Evolutionary conservation across 2,113 vertebrate species (phyloP).

Genomic region (Paradisaea rubra): DNA sequence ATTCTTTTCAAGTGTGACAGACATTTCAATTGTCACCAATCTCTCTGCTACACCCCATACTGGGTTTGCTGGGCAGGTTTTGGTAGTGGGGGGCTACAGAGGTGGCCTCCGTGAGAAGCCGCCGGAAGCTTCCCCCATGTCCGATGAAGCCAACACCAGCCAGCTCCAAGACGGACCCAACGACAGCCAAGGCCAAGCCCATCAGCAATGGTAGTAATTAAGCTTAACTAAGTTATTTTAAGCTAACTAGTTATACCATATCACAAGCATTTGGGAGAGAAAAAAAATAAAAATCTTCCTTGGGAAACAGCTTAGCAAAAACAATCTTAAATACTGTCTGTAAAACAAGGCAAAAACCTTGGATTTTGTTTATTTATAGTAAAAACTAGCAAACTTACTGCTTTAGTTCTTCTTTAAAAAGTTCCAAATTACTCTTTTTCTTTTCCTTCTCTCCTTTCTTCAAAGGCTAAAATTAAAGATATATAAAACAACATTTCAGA

Average conservation of each 20-base stretch:
- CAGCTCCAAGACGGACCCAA: background rate
- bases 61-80: background rate
- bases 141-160: background rate
- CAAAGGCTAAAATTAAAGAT: constrained; percentile 74
- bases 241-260: background rate
- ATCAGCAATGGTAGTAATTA: background rate
- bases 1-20: background rate
- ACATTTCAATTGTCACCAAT: background rate
- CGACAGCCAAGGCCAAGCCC: background rate
- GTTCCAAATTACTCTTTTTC: constrained; percentile 99
- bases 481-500: constrained; percentile 54
- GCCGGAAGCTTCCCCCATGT: background rate
- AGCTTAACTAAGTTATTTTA: background rate
- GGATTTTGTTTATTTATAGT: background rate
- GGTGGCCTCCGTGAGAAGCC: background rate
- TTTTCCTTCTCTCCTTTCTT: constrained; percentile 98
- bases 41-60: background rate
- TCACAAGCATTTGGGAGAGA: background rate
- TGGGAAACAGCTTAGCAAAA: background rate
- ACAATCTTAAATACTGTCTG: background rate
- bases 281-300: background rate
- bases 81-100: background rate
- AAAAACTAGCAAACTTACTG: constrained; percentile 78
- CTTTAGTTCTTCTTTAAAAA: constrained; percentile 98
- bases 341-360: background rate